These are phyloP conservation scores for Pollenia labialis DNA, from an alignment of 2,888 invertebrate genomes.

Conservation along the genomic window DNA sequence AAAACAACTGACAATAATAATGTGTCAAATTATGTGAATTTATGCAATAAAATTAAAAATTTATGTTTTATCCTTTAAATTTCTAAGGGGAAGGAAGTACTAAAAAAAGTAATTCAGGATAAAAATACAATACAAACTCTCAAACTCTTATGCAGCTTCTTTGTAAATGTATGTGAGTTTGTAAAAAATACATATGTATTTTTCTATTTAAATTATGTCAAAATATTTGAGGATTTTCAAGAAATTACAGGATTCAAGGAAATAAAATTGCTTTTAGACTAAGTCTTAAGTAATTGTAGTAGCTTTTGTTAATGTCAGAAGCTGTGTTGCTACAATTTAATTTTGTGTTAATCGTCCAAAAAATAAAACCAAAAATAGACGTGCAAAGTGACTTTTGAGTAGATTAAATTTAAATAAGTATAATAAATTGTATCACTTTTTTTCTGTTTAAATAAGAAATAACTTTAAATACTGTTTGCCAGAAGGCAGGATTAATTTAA, in stretches of 20 bases:
- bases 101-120: background rate
- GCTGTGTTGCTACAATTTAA: background rate
- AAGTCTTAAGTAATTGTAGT: constrained; percentile 38
- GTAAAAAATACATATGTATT: background rate
- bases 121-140: no score
- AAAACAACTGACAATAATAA: constrained; percentile 49
- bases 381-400: constrained; percentile 10
- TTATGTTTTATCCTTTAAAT: constrained; percentile 5
- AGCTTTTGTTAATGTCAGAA: background rate
- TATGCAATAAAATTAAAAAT: constrained; percentile 46
- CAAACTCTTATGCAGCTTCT: no score
- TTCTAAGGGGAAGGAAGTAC: background rate
- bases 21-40: constrained; percentile 57
- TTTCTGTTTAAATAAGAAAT: constrained; percentile 10
- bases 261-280: background rate
- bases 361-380: background rate
- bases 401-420: no score
- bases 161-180: background rate
- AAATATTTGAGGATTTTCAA: background rate
- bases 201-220: constrained; percentile 3
- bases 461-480: constrained; percentile 30
- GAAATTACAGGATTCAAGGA: background rate
- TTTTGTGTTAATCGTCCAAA: background rate
- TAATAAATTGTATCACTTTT: background rate
- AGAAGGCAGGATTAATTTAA: constrained; percentile 48